phyloP scores from a whole-genome alignment of 2,113 vertebrate species.

The Riparia riparia region DNA sequence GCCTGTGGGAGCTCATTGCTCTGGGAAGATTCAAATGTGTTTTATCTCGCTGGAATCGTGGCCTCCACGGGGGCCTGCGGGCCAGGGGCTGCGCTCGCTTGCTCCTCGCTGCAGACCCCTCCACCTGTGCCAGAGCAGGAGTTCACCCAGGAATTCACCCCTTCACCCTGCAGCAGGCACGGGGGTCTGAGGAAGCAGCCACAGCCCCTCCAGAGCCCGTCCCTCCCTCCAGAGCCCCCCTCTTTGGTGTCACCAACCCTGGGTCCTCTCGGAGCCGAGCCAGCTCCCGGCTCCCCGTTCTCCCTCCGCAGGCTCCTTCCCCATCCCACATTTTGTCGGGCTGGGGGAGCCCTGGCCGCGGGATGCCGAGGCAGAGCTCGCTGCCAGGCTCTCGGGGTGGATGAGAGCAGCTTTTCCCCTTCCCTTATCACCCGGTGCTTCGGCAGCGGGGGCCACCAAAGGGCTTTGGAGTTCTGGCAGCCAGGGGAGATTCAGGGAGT shows the following conservation, averaged over 20 bases:
- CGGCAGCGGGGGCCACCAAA: not conserved
- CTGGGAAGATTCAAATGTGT: not conserved
- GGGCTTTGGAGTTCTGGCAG: not conserved
- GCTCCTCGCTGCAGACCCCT: accelerated
- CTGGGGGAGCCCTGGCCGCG: not conserved
- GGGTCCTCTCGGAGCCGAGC: accelerated
- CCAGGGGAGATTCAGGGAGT: not conserved
- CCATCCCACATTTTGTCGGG: not conserved
- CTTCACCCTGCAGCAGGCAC: not conserved
- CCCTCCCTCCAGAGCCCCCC: not conserved
- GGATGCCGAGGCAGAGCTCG: not conserved
- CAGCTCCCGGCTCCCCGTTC: accelerated
- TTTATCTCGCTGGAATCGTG: not conserved
- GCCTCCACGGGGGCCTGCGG: accelerated
- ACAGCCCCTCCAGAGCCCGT: not conserved
- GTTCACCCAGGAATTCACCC: not conserved
- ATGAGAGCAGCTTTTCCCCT: not conserved
- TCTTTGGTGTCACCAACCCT: not conserved
- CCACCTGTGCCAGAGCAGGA: not conserved
- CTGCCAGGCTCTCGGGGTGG: not conserved
- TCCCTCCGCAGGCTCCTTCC: not conserved
- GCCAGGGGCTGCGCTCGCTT: not conserved
- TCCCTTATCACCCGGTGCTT: not conserved
- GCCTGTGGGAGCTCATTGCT: not conserved
- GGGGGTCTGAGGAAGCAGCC: accelerated